Evolutionary conservation across 2,797 vertebrate genomes (phyloP).

Genomic region (Bucorvus abyssinicus): DNA sequence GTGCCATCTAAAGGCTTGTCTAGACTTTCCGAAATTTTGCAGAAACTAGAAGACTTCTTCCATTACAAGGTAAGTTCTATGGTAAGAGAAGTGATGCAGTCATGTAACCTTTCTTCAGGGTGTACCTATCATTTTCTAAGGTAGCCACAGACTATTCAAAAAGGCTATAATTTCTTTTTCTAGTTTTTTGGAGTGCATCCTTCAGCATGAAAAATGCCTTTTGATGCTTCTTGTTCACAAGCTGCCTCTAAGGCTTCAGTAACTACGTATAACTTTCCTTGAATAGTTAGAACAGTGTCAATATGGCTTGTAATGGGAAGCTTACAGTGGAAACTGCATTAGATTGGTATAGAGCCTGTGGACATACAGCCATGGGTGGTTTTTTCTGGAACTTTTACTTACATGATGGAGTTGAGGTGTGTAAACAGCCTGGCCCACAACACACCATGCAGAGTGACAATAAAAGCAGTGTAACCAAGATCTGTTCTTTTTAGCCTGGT

Average conservation of each 20-base stretch:
- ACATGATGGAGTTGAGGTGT: neutral
- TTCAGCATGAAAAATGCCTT: neutral
- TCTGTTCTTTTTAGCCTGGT: neutral
- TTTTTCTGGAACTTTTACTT: neutral
- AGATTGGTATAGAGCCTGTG: neutral
- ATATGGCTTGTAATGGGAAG: neutral
- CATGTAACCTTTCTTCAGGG: neutral
- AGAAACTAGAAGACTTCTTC: constrained; percentile 84
- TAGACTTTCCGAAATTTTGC: constrained; percentile 81
- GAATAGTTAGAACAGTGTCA: neutral
- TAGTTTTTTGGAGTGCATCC: neutral
- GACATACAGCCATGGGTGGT: neutral
- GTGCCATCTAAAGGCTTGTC: constrained; percentile 86
- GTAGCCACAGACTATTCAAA: neutral
- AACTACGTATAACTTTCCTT: neutral
- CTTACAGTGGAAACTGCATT: neutral
- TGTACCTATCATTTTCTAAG: neutral
- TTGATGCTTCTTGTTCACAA: neutral
- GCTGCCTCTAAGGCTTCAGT: neutral
- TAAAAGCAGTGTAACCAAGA: neutral
- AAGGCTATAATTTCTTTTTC: neutral
- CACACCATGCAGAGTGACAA: neutral
- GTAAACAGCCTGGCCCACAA: neutral
- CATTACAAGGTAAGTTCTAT: constrained; percentile 78
- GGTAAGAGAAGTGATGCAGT: neutral